Conservation (phyloP, 2,113 vertebrate genomes). For the Rattus rattus region DNA sequence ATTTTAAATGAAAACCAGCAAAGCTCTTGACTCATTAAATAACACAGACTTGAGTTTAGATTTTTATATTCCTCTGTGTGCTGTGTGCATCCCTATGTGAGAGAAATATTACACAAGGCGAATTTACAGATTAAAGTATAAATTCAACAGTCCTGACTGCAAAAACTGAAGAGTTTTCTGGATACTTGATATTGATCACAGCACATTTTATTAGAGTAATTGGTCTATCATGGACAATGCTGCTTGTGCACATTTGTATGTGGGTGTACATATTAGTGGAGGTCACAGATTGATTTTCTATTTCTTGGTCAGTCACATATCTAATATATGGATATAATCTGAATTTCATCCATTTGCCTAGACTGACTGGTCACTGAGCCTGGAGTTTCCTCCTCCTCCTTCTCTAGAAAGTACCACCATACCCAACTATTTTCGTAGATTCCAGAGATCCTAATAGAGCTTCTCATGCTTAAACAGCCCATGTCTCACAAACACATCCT, state of each 20-base stretch:
- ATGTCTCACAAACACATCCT: not conserved
- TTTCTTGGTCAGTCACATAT: not conserved
- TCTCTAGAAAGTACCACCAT: not conserved
- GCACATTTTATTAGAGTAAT: not conserved
- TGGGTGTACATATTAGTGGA: not conserved
- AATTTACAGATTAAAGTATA: slow-evolving; percentile 57
- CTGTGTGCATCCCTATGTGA: slow-evolving; percentile 3
- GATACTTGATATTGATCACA: not conserved
- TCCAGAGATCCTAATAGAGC: not conserved
- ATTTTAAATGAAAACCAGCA: not conserved
- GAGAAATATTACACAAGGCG: slow-evolving; percentile 44
- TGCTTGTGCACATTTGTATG: not conserved
- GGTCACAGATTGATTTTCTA: not conserved
- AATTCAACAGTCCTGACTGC: slow-evolving; percentile 65
- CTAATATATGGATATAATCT: not conserved
- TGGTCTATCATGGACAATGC: not conserved
- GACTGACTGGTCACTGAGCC: not conserved
- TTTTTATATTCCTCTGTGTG: not conserved
- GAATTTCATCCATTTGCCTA: not conserved
- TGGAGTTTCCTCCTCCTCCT: not conserved
- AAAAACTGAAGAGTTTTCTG: not conserved
- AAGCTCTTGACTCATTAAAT: not conserved
- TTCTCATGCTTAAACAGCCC: not conserved
- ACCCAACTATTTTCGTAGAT: not conserved
- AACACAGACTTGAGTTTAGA: slow-evolving; percentile 6